A percentile compares a stretch with the other conserved stretches of the same genome.
Evolutionary conservation across 2,888 invertebrate species (phyloP).

Genomic region (Callimorpha dominula): DNA sequence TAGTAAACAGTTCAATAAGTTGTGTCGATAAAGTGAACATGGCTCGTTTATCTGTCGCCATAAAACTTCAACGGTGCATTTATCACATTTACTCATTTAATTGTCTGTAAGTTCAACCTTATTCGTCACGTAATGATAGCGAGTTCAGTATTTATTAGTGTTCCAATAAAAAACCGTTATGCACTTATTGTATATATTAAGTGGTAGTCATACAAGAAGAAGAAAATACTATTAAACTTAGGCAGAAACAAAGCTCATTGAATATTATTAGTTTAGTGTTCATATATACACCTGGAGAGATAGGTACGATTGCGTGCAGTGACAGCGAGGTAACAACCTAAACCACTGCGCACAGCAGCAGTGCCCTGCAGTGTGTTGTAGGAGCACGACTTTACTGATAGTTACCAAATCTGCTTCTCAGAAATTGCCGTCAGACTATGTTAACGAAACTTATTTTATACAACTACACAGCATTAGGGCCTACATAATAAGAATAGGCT

Average conservation of each 20-base stretch:
- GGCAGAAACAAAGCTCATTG: not conserved
- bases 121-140: slow-evolving; percentile 51
- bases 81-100: slow-evolving; percentile 56
- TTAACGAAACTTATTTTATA: not conserved
- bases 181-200: slow-evolving; percentile 13
- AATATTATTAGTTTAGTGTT: not conserved
- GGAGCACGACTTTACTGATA: not conserved
- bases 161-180: slow-evolving; percentile 33
- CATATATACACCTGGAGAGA: no score
- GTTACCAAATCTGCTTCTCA: not conserved
- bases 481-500: no score
- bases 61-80: slow-evolving; percentile 48
- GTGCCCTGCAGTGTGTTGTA: not conserved
- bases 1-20: slow-evolving; percentile 57
- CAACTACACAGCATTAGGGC: not conserved
- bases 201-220: slow-evolving; percentile 3
- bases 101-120: slow-evolving; percentile 52
- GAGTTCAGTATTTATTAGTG: slow-evolving; percentile 42
- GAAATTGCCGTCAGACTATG: no score
- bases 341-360: not conserved
- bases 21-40: slow-evolving; percentile 51
- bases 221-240: not conserved
- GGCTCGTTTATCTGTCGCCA: slow-evolving; percentile 44
- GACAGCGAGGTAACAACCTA: no score
- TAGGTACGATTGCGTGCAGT: no score